phyloP scores from a whole-genome alignment of 2,797 vertebrate genomes.

The Trachurus trachurus region DNA sequence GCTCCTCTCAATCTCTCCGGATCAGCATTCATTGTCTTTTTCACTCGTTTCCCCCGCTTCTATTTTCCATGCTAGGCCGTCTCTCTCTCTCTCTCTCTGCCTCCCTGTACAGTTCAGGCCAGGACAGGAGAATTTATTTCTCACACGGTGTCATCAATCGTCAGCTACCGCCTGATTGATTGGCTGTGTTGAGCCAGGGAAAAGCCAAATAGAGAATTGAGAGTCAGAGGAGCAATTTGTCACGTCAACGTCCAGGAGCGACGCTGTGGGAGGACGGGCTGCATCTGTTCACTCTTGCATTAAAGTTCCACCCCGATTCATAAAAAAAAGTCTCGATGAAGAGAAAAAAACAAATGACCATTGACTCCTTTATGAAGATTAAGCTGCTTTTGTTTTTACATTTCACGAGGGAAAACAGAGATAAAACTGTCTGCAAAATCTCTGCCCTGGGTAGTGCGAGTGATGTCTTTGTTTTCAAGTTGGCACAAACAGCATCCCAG shows the following conservation, averaged over 20 bases:
- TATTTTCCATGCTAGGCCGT: not conserved
- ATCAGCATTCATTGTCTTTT: conserved; percentile 5
- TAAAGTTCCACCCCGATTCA: conserved; percentile 38
- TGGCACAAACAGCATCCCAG: conserved; percentile 10
- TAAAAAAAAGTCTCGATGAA: conserved; percentile 24
- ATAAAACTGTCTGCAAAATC: conserved; percentile 11
- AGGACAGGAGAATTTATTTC: conserved; percentile 25
- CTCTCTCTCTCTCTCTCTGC: not conserved
- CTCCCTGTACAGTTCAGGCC: conserved; percentile 22
- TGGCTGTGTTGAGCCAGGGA: conserved; percentile 27
- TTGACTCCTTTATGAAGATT: conserved; percentile 18
- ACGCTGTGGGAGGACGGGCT: conserved; percentile 33
- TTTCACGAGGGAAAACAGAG: conserved; percentile 35
- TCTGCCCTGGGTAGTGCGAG: not conserved
- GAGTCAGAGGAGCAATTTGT: conserved; percentile 63
- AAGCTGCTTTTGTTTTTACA: conserved; percentile 25
- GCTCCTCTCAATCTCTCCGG: not conserved
- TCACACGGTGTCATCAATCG: conserved; percentile 37
- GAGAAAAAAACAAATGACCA: conserved; percentile 6
- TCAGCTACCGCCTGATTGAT: conserved; percentile 63
- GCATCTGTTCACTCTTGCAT: conserved; percentile 49
- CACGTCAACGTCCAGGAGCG: conserved; percentile 54
- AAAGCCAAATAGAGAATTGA: conserved; percentile 40
- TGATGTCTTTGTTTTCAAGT: conserved; percentile 32
- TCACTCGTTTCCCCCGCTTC: not conserved